Evolutionary conservation across 2,888 invertebrate species (phyloP), one percentile per base, ranked within the genome.

Genomic region (Spisula solida): DNA sequence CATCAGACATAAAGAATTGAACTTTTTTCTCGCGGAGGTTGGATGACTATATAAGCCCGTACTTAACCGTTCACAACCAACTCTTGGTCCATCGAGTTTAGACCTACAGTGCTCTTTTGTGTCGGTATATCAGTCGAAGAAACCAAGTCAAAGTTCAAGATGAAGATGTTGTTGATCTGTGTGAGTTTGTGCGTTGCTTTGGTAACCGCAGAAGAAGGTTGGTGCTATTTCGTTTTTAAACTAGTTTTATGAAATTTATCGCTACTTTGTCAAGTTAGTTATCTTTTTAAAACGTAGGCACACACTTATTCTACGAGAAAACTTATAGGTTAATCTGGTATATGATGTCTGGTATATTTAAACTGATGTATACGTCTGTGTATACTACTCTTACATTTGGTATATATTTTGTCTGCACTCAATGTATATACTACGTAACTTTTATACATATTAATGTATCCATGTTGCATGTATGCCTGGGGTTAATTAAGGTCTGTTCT

Each of bases 181-280:
- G 75, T 34, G 18, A n/a, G n/a, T 60, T 60, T 31, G 60, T 66
- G 25, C 60, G 75, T 75, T 2, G 75, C 75, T 25, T 75, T 75
- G 31, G 75, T 75, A 14, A 34, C 34, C 16, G 75, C 75, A 14
- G 75, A 75, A 29, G 70, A 70, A 75, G 75, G 75, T 75, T 34
- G 18, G 75, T 34, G 29, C 5, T 75, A 25, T 25, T 75, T 75
- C 12, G 31, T 29, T 34, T 2, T 31, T 75, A 31, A 25, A 31
- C 29, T 31, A 34, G 10, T 1, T 34, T 75, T 16, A 31, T 34
- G 18, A 31, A 31, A 6, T 0, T 12, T 31, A 25, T 70, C n/a
- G n/a, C n/a, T n/a, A n/a, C n/a, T n/a, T n/a, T n/a, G n/a, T n/a
- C n/a, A n/a, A n/a, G n/a, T n/a, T n/a, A n/a, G n/a, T n/a, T n/a